A percentile compares a stretch with the other conserved stretches of the same genome.
Conservation (phyloP, 2,113 vertebrate species). For the Speoplatyrhinus poulsoni region DNA sequence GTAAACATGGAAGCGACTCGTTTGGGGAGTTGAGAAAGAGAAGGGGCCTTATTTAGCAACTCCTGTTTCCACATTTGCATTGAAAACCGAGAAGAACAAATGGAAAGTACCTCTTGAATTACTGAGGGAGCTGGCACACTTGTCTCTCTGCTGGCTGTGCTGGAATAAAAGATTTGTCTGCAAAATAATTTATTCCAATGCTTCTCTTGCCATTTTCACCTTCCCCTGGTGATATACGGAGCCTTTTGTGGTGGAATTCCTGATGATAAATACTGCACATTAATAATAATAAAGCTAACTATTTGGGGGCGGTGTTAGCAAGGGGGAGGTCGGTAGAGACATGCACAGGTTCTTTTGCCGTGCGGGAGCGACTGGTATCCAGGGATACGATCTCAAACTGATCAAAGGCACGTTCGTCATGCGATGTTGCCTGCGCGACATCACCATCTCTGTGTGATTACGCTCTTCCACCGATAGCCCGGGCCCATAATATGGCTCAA, state of each 20-base stretch:
- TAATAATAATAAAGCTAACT: slow-evolving; percentile 52
- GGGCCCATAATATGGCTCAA: neutral
- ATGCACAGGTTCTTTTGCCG: slow-evolving; percentile 48
- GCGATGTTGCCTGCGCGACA: slow-evolving; percentile 56
- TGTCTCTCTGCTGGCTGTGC: slow-evolving; percentile 61
- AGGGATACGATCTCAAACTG: slow-evolving; percentile 62
- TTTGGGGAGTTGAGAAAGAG: slow-evolving; percentile 50
- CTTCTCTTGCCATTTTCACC: slow-evolving; percentile 66
- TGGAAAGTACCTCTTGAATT: slow-evolving; percentile 71
- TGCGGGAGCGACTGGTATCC: slow-evolving; percentile 54
- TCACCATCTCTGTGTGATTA: slow-evolving; percentile 43
- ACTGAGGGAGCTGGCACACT: slow-evolving; percentile 78
- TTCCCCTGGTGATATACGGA: slow-evolving; percentile 59
- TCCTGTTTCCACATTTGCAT: slow-evolving; percentile 66
- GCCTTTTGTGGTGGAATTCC: slow-evolving; percentile 65
- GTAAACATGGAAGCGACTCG: slow-evolving; percentile 27
- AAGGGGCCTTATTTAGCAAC: slow-evolving; percentile 68
- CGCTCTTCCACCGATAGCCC: slow-evolving; percentile 38
- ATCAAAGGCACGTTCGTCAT: slow-evolving; percentile 58
- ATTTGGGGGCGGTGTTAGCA: slow-evolving; percentile 50
- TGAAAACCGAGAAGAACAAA: slow-evolving; percentile 74
- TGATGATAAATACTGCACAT: slow-evolving; percentile 73
- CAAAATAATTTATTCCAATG: slow-evolving; percentile 70
- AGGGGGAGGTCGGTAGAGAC: slow-evolving; percentile 34
- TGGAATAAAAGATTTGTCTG: slow-evolving; percentile 71